Evolutionary conservation across 2,888 invertebrate species (phyloP), one percentile per base, ranked within the genome.

Genomic region (Meta bourneti): DNA sequence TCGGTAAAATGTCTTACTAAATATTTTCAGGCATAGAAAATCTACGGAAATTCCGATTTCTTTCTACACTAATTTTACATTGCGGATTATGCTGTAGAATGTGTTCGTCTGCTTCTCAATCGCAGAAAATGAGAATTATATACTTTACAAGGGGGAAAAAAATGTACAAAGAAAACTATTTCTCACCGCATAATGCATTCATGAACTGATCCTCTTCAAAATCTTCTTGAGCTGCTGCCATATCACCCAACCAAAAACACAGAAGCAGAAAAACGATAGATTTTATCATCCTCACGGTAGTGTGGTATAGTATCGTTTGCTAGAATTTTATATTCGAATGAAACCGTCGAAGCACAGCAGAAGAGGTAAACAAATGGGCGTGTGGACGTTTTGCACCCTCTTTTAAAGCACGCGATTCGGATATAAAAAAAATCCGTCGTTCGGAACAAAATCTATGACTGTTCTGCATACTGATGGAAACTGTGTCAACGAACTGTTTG

Each of bases 121-220:
- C 1, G 34, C 1, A 34, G 34, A 34, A 34, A 34, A 34, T 34
- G 34, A 4, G 1, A 34, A 4, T 34, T 34, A 34, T 34, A 34
- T 34, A 34, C 34, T 61, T 61, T 61, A 5, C 5, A 9, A 9
- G 61, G 11, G 11, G 61, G 61, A 1, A 61, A 11, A 13, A 61
- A 61, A 13, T 13, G 1, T 61, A 16, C 9, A 61, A 16, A 5
- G 8, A 61, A 61, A 72, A 34, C 0, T 20, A 8, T 7, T 13
- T 54, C 79, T 79, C 34, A 79, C 79, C 79, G 7, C 79, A 79
- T 16, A 79, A 79, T 20, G 79, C 79, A 16, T 79, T 34, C 61
- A 79, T 79, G 34, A 79, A 79, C 11, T 79, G 20, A 13, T 79
- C 79, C 2, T 52, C 20, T 7, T 61, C 34, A 61, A 61, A 61